Conservation (phyloP, 2,888 invertebrate species). For the Aleiodes alternator region DNA sequence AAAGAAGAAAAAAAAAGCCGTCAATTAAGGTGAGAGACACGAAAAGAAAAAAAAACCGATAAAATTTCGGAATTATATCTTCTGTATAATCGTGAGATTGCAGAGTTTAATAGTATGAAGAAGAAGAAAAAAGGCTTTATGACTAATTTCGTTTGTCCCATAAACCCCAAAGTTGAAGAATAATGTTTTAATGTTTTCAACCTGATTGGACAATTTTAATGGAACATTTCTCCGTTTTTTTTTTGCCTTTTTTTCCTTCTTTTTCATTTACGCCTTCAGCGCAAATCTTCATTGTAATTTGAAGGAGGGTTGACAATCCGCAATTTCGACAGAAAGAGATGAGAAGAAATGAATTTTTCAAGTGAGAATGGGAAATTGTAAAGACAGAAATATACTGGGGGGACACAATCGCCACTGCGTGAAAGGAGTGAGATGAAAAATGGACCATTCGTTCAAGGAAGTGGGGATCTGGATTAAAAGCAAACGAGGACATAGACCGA, state of each 20-base stretch:
- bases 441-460: constrained; percentile 70
- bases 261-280: not conserved
- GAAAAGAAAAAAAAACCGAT: constrained; percentile 39
- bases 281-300: not conserved
- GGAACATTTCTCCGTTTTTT: not conserved
- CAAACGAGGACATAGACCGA: constrained; percentile 74
- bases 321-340: not conserved
- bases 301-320: not conserved
- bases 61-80: constrained; percentile 1
- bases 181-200: constrained; percentile 16
- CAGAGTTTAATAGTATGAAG: not conserved
- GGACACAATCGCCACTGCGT: constrained; percentile 48
- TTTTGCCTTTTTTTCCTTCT: not conserved
- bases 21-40: constrained; percentile 15
- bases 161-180: constrained; percentile 7
- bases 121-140: not conserved
- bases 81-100: not conserved
- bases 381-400: constrained; percentile 20
- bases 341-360: not conserved
- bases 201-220: constrained; percentile 8
- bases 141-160: constrained; percentile 26
- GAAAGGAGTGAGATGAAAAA: constrained; percentile 68
- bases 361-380: not conserved
- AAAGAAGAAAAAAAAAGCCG: constrained; percentile 16
- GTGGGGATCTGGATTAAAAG: constrained; percentile 76